Conservation (phyloP, 92 coral and sea anemone genomes). For the Zoanthus gigantus region DNA sequence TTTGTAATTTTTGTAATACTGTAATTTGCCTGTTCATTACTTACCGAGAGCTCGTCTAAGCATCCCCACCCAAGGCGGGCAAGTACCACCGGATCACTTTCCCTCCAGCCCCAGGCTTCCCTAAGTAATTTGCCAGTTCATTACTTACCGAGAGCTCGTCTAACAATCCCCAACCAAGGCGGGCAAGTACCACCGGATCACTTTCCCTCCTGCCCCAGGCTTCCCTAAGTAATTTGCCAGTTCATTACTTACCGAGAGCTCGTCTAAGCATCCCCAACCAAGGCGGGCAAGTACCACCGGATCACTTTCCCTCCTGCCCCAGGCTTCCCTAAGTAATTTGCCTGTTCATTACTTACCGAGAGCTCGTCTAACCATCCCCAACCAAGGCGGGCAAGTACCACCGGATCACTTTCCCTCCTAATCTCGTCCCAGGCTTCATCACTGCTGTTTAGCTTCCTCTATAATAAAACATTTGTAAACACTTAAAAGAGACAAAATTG, state of each 20-base stretch:
- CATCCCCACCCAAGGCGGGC: too few species aligned
- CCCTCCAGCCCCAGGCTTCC: too few species aligned
- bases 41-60: too few species aligned
- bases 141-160: too few species aligned
- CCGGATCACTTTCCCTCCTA: slow-evolving; percentile 80
- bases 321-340: slow-evolving; percentile 45
- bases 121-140: too few species aligned
- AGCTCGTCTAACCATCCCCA: slow-evolving; percentile 88
- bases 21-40: not conserved
- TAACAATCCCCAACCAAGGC: too few species aligned
- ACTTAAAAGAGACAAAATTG: not conserved
- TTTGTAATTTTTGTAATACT: too few species aligned
- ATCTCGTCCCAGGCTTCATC: slow-evolving; percentile 88
- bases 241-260: slow-evolving; percentile 68
- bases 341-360: slow-evolving; percentile 59
- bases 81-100: too few species aligned
- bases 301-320: slow-evolving; percentile 86
- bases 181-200: too few species aligned
- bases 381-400: slow-evolving; percentile 80
- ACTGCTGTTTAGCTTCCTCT: slow-evolving; percentile 86
- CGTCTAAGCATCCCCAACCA: slow-evolving; percentile 85
- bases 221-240: too few species aligned
- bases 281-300: slow-evolving; percentile 86
- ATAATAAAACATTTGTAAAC: not conserved
- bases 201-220: too few species aligned